These are phyloP conservation scores for Picus viridis DNA, from an alignment of 2,797 vertebrate species.

Conservation along the genomic window DNA sequence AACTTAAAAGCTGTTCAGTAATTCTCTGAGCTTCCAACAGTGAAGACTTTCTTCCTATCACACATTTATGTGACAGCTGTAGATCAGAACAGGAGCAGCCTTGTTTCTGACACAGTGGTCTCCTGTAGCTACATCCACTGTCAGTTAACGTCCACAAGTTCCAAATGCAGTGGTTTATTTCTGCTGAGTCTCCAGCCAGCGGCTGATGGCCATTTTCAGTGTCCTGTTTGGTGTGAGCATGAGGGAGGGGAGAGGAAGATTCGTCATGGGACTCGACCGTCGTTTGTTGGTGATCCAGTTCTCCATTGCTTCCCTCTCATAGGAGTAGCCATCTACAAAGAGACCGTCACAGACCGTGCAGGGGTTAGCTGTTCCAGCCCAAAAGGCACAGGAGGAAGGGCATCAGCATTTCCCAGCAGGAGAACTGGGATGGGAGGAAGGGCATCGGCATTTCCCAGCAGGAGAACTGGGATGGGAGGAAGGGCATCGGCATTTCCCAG, in stretches of 20 bases:
- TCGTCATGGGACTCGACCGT: constrained; percentile 90
- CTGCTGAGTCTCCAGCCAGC: constrained; percentile 81
- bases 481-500: too few relatives aligned
- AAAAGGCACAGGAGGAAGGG: too few relatives aligned
- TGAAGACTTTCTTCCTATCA: neutral
- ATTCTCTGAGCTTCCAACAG: neutral
- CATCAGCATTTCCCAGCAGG: too few relatives aligned
- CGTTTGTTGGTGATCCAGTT: constrained; percentile 86
- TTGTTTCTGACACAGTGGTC: neutral
- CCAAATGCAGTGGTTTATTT: neutral
- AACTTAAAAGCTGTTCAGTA: neutral
- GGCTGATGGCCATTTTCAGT: constrained; percentile 87
- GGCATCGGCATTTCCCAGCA: too few relatives aligned
- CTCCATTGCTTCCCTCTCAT: constrained; percentile 88
- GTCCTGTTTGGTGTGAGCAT: constrained; percentile 86
- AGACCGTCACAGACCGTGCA: neutral
- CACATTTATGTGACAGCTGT: neutral
- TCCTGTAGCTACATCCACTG: neutral
- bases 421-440: too few relatives aligned
- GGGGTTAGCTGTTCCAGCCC: too few relatives aligned
- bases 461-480: too few relatives aligned
- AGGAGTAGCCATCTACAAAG: constrained; percentile 89
- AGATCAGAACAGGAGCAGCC: too few relatives aligned
- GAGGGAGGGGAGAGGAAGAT: constrained; percentile 83
- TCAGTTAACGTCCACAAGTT: neutral